A percentile compares a stretch with the other conserved stretches of the same genome.
Conservation (phyloP, 2,888 invertebrate species). For the Pristionchus arcanus region DNA sequence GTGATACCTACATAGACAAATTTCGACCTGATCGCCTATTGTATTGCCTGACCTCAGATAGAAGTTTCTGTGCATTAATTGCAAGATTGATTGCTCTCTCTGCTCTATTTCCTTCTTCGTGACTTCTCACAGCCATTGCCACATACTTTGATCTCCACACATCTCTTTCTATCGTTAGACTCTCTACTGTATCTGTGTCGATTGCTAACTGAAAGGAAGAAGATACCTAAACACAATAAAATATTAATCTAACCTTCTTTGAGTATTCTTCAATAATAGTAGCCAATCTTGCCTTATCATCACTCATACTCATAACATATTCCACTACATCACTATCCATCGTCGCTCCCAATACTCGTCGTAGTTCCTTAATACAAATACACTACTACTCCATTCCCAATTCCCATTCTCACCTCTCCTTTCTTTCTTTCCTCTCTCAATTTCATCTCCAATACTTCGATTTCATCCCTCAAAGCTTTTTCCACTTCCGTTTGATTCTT, state of each 20-base stretch:
- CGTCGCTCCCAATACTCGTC: constrained; percentile 23
- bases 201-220: neutral
- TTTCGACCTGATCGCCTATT: neutral
- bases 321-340: constrained; percentile 54
- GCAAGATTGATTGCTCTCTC: constrained; percentile 3
- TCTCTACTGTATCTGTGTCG: constrained; percentile 44
- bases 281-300: constrained; percentile 42
- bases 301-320: constrained; percentile 32
- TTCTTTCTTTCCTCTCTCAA: constrained; percentile 42
- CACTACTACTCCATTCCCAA: neutral
- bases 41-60: neutral
- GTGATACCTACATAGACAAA: neutral
- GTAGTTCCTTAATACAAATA: constrained; percentile 24
- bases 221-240: neutral
- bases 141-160: constrained; percentile 51
- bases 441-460: neutral
- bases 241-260: constrained; percentile 1
- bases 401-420: neutral
- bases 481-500: constrained; percentile 25
- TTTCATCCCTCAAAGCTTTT: constrained; percentile 24
- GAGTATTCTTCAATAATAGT: constrained; percentile 35
- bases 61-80: constrained; percentile 17
- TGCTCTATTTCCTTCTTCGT: constrained; percentile 54
- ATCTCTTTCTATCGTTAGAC: constrained; percentile 49
- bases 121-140: constrained; percentile 50